Evolutionary conservation across 2,113 vertebrate genomes (phyloP).

Genomic region (Rhinopithecus roxellana): DNA sequence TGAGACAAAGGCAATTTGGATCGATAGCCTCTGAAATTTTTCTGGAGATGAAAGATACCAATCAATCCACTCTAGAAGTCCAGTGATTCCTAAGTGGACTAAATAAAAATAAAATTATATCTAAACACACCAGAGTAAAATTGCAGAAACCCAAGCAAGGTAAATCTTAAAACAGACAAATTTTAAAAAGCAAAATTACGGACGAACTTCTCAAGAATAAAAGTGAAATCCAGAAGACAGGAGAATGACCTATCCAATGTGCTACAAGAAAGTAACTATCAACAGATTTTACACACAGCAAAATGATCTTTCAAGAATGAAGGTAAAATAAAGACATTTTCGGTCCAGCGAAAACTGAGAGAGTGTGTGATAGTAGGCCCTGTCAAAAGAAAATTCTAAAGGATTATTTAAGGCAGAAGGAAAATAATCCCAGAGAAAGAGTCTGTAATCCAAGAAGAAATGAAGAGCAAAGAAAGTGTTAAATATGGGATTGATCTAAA

Average conservation of each 20-base stretch:
- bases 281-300: neutral
- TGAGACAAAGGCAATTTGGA: neutral
- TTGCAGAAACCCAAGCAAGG: neutral
- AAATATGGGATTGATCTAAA: neutral
- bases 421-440: neutral
- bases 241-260: neutral
- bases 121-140: neutral
- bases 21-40: neutral
- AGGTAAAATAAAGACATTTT: neutral
- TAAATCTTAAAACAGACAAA: neutral
- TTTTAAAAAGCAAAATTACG: neutral
- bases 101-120: conserved; percentile 16
- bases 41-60: neutral
- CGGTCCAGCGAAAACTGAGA: neutral
- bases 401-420: neutral
- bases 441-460: neutral
- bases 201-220: neutral
- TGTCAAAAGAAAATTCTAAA: neutral
- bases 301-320: neutral
- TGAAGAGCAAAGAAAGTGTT: neutral
- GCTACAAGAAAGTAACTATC: neutral
- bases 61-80: neutral
- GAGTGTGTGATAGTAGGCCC: neutral
- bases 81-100: neutral
- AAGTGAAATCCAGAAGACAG: neutral